phyloP scores from a whole-genome alignment of 2,888 invertebrate genomes.

The Hesperia comma region DNA sequence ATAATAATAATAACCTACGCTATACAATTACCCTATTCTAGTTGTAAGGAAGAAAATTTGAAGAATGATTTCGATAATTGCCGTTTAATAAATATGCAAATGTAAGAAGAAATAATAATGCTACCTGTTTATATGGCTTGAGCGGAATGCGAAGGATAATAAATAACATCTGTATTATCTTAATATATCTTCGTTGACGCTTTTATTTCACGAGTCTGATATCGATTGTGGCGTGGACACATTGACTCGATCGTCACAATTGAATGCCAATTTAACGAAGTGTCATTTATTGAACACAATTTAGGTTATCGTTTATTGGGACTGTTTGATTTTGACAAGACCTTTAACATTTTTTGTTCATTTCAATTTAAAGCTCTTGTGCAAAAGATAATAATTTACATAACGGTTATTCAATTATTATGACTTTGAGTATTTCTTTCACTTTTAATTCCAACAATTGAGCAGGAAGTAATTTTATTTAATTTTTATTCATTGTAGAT shows the following conservation, averaged over 20 bases:
- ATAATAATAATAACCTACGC: too few relatives aligned
- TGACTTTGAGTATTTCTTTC: too few relatives aligned
- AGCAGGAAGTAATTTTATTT: too few relatives aligned
- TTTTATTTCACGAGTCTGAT: slow-evolving; percentile 47
- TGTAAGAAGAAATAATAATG: slow-evolving; percentile 40
- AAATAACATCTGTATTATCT: slow-evolving; percentile 54
- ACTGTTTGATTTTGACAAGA: neutral
- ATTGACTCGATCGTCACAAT: slow-evolving; percentile 7
- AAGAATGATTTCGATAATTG: neutral
- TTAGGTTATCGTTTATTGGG: neutral
- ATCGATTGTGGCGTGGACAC: slow-evolving; percentile 25
- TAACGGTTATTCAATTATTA: too few relatives aligned
- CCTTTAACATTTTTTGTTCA: neutral
- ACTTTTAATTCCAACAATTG: too few relatives aligned
- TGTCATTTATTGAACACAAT: neutral
- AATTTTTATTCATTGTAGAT: too few relatives aligned
- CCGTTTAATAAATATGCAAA: neutral
- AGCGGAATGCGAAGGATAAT: slow-evolving; percentile 49
- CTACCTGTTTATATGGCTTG: slow-evolving; percentile 55
- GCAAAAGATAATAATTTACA: too few relatives aligned
- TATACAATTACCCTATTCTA: too few relatives aligned
- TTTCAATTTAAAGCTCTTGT: too few relatives aligned
- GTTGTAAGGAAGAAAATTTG: neutral
- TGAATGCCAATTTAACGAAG: slow-evolving; percentile 13
- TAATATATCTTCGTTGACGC: slow-evolving; percentile 51